Conservation (phyloP, 2,797 vertebrate genomes). For the Paguma larvata region DNA sequence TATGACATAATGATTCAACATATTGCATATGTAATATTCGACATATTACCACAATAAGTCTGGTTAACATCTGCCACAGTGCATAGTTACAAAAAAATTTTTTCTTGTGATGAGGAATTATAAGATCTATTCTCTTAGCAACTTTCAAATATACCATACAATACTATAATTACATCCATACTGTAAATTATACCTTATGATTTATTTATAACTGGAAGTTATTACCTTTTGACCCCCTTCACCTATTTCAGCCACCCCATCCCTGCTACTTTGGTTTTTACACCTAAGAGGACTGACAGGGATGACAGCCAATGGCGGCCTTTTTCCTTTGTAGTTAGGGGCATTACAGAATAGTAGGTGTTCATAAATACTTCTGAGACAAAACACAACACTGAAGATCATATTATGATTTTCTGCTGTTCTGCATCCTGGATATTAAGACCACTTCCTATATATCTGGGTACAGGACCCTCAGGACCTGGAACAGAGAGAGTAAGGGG, state of each 20-base stretch:
- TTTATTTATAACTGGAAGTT: background rate
- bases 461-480: background rate
- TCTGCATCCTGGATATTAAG: background rate
- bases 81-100: background rate
- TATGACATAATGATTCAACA: background rate
- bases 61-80: background rate
- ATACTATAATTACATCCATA: background rate
- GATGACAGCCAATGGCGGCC: background rate
- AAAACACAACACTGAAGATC: background rate
- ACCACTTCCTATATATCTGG: background rate
- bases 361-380: background rate
- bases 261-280: background rate
- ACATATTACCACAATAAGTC: background rate
- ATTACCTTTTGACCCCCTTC: background rate
- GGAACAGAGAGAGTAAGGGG: background rate
- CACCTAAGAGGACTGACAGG: background rate
- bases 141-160: background rate
- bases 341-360: background rate
- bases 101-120: background rate
- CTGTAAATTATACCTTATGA: background rate
- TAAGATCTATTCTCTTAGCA: background rate
- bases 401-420: background rate
- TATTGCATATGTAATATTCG: background rate
- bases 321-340: background rate
- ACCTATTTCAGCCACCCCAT: background rate